phyloP scores from a whole-genome alignment of 1,140 invertebrate species.

The Papilio polytes region DNA sequence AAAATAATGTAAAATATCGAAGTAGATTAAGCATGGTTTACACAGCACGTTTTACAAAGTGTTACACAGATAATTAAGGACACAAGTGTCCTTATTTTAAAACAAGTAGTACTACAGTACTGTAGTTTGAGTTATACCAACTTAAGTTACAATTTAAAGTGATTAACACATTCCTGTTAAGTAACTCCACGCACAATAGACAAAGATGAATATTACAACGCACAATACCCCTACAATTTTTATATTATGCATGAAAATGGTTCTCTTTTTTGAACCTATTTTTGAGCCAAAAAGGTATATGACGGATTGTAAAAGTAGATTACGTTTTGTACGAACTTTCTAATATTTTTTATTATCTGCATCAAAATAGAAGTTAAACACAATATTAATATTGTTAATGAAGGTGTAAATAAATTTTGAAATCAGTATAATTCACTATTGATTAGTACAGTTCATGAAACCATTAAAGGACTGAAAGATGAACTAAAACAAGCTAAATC shows the following conservation, averaged over 20 bases:
- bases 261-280: conserved; percentile 12
- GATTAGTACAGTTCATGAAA: no score
- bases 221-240: not conserved
- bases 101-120: not conserved
- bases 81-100: not conserved
- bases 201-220: not conserved
- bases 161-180: not conserved
- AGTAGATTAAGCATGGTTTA: conserved; percentile 19
- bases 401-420: not conserved
- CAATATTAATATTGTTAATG: not conserved
- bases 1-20: not conserved
- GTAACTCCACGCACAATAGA: conserved; percentile 6
- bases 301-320: not conserved
- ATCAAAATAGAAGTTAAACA: not conserved
- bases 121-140: not conserved
- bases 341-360: not conserved
- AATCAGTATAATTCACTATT: no score
- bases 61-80: not conserved
- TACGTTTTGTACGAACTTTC: not conserved
- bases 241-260: not conserved
- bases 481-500: no score
- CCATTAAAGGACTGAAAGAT: no score
- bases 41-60: not conserved
- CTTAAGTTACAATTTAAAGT: conserved; percentile 19
- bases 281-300: not conserved